Percentiles rank a stretch among this genome's conserved stretches.
phyloP scores from a whole-genome alignment of 2,888 invertebrate species.

The Papilio gigon region DNA sequence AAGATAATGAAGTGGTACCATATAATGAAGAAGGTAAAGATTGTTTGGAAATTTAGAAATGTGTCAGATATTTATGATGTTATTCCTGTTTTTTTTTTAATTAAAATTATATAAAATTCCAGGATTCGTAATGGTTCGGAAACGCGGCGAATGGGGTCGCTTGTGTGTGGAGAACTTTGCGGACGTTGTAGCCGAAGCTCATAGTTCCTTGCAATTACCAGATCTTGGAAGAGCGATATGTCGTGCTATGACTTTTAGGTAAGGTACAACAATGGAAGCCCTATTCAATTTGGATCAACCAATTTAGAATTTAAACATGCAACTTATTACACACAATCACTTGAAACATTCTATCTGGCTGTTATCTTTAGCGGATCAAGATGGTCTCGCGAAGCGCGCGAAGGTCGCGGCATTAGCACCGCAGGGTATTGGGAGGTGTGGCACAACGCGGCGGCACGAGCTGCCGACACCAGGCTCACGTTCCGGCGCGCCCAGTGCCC shows the following conservation, averaged over 20 bases:
- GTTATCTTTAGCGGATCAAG: constrained; percentile 62
- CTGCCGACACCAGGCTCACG: constrained; percentile 83
- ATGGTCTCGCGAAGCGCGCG: constrained; percentile 73
- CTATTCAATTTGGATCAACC: neutral
- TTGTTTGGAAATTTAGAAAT: neutral
- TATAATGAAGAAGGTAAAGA: constrained; percentile 83
- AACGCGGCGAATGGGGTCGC: constrained; percentile 90
- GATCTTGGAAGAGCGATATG: constrained; percentile 90
- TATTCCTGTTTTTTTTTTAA: constrained; percentile 6
- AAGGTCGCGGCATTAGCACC: constrained; percentile 64
- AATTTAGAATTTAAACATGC: neutral
- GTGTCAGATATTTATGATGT: neutral
- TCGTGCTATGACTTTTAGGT: constrained; percentile 89
- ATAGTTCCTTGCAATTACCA: constrained; percentile 84
- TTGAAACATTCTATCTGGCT: neutral
- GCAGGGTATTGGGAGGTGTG: constrained; percentile 84
- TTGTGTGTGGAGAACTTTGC: constrained; percentile 87
- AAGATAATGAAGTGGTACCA: constrained; percentile 82
- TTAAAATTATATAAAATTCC: constrained; percentile 43
- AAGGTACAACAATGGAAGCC: constrained; percentile 55
- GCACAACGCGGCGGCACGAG: constrained; percentile 78
- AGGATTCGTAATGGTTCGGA: constrained; percentile 88
- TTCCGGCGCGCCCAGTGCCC: constrained; percentile 85
- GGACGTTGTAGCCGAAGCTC: constrained; percentile 81
- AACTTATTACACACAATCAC: neutral